phyloP scores from a whole-genome alignment of 1,140 invertebrate genomes.

The Neotoxoptera formosana region DNA sequence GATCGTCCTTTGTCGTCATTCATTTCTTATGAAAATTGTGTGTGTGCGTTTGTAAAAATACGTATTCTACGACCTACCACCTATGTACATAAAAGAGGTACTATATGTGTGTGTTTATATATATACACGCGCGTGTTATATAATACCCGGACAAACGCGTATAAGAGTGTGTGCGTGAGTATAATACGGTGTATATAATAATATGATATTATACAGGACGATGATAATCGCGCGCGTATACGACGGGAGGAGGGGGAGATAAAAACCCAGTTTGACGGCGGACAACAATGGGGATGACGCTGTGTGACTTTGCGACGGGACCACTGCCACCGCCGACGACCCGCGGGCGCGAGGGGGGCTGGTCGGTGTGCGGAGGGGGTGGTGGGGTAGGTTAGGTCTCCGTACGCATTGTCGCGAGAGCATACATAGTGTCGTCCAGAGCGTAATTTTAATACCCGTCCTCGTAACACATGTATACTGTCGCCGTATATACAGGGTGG shows the following conservation, averaged over 20 bases:
- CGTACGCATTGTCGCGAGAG: not conserved
- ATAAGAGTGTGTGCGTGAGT: not conserved
- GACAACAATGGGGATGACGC: conserved; percentile 5
- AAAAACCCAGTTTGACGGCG: not conserved
- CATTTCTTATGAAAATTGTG: not conserved
- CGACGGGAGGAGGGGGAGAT: not conserved
- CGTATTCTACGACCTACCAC: not conserved
- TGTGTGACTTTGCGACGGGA: conserved; percentile 21
- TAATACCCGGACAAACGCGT: not conserved
- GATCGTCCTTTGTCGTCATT: not conserved
- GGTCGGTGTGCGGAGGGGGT: not conserved
- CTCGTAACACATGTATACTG: not conserved
- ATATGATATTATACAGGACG: not conserved
- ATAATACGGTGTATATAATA: not conserved
- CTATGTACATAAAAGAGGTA: not conserved
- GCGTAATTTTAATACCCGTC: conserved; percentile 2
- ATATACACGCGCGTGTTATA: no score
- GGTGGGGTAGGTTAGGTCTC: not conserved
- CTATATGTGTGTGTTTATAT: not conserved
- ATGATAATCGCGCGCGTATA: not conserved
- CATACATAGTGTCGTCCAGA: not conserved
- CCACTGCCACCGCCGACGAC: not conserved
- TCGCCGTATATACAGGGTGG: not conserved
- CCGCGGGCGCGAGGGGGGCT: no score
- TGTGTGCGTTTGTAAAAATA: not conserved